Percentiles rank a stretch among this genome's conserved stretches.
phyloP scores from a whole-genome alignment of 2,113 vertebrate species.

The Danionella cerebrum region DNA sequence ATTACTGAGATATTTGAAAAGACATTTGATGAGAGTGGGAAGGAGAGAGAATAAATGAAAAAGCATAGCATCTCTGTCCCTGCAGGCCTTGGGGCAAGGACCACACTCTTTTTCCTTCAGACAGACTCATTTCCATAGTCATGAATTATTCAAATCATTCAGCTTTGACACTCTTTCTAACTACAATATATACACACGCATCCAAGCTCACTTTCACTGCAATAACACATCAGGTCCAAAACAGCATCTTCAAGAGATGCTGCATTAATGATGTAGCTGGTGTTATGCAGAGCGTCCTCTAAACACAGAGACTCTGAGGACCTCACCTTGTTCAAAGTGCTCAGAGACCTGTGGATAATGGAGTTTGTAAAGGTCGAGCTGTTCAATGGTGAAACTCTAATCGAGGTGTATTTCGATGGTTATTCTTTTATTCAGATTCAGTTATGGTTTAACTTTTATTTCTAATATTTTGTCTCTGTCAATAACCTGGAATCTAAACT shows the following conservation, averaged over 20 bases:
- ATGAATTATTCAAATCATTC: conserved; percentile 40
- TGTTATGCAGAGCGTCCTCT: not conserved
- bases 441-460: too few relatives aligned
- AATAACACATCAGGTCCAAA: conserved; percentile 2
- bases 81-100: conserved; percentile 28
- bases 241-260: not conserved
- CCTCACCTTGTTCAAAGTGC: not conserved
- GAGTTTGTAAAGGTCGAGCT: not conserved
- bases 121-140: conserved; percentile 33
- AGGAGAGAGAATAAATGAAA: not conserved
- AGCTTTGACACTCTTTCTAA: conserved; percentile 12
- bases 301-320: not conserved
- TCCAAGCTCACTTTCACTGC: not conserved
- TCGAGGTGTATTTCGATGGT: not conserved
- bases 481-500: too few relatives aligned
- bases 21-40: not conserved
- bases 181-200: conserved; percentile 20
- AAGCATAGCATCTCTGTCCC: conserved; percentile 16
- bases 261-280: conserved; percentile 15
- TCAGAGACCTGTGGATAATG: not conserved
- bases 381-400: not conserved
- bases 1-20: not conserved
- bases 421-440: too few relatives aligned
- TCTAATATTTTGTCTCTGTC: too few relatives aligned
- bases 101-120: conserved; percentile 21